Base-by-base conservation (phyloP, 2,113 vertebrate genomes). In the Archilochus colubris region DNA sequence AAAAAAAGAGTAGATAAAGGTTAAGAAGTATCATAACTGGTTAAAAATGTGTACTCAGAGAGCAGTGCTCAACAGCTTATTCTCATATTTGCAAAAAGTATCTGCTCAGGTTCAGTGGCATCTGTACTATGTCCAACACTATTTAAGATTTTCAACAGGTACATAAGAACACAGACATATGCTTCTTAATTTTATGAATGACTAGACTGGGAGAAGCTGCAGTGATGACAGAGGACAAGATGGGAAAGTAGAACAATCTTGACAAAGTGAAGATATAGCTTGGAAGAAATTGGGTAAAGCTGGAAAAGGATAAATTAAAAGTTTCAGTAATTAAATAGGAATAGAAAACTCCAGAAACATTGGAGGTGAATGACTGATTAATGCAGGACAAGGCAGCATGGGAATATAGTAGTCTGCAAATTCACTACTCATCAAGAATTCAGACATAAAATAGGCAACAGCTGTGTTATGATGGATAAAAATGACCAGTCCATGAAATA, bases 141-240 rank as follows among this genome's bases (percentile, higher is more conserved):
- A 18, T 36, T 88, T 54, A 57, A 73, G 82, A 63, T 80, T 94
- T 80, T 80, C 88, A 96, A 63, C 63, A 91, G 68, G 58, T 83
- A n/a, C 46, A 51, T 24, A 33, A 80, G 61, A 88, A 19, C 95
- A 72, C 31, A 82, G 43, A 62, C 79, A 81, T 63, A 88, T 38
- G 79, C 13, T 89, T 74, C 80, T 83, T 77, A 81, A 88, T 86
- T 77, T 44, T 15, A n/a, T 10, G 38, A 76, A 54, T 74, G 51
- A 86, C 51, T 93, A 91, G 86, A 88, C 31, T 77, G 85, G 36
- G 38, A 88, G 86, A 93, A 88, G 61, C 46, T 91, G 75, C 72
- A 46, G 61, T 80, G 76, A 86, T 86, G 88, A 93, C 67, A 95
- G 88, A 91, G 20, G 46, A 69, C 78, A 94, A 88, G 82, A 90